Evolutionary conservation across 2,888 invertebrate genomes (phyloP), one percentile per base, ranked within the genome.

Genomic region (Folsomia manolachei): DNA sequence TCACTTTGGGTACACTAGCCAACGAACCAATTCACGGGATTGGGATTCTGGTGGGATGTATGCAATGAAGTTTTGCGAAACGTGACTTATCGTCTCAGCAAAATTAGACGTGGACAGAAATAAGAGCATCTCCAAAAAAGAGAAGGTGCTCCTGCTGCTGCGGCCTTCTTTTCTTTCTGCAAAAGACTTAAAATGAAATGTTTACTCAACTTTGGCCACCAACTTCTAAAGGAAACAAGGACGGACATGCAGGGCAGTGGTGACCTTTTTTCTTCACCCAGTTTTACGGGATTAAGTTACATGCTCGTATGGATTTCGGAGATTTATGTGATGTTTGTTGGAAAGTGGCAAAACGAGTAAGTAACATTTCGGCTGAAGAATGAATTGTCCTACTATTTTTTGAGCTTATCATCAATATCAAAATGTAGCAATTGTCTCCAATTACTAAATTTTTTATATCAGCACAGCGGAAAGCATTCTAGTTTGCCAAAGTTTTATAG

Each of bases 11-110:
- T 4, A 7, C 4, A 19, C 56, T 56, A 7, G n/a, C 56, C 56
- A 39, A 39, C 39, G n/a, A 39, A 39, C 39, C 39, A 14, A 56
- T 56, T 56, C 56, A 56, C 56, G 18, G 7, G 19, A 21, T 56
- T 56, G 21, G 21, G 19, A 56, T 56, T 56, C 56, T 21, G 56
- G 21, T 14, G 21, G 56, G 19, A 56, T 56, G 56, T 19, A 56
- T 56, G 56, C 56, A 56, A 21, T 56, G 56, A 56, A 56, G 56
- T 56, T 56, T 56, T 56, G 56, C 19, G 56, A 21, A 21, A 56
- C 56, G 56, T 56, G 56, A 56, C 56, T 56, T 56, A 56, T 56
- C 56, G 56, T 21, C 21, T 18, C 56, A 7, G 19, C 56, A 56
- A 56, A 56, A 56, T 56, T 56, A 56, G 7, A 56, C 56, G 18